These are phyloP conservation scores for Limnephilus lunatus DNA, from an alignment of 2,888 invertebrate species.

Conservation along the genomic window DNA sequence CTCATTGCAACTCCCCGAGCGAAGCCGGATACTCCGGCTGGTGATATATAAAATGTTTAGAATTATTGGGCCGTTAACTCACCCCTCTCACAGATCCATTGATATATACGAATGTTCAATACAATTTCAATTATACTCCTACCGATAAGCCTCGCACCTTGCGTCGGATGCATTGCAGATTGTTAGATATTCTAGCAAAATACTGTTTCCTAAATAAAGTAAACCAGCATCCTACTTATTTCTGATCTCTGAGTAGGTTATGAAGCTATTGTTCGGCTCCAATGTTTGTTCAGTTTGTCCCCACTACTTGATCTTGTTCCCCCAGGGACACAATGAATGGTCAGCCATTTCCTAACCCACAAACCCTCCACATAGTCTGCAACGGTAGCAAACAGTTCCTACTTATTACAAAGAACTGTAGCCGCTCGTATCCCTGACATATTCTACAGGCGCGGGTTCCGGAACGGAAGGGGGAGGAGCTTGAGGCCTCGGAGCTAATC, in stretches of 20 bases:
- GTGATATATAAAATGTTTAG: neutral
- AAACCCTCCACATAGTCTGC: neutral
- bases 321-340: neutral
- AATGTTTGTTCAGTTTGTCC: neutral
- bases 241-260: neutral
- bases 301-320: neutral
- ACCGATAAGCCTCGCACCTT: neutral
- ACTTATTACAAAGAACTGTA: too few relatives aligned
- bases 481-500: too few relatives aligned
- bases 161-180: too few relatives aligned
- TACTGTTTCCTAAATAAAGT: neutral
- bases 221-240: neutral
- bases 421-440: too few relatives aligned
- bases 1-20: too few relatives aligned
- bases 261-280: neutral
- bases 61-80: neutral
- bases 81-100: neutral
- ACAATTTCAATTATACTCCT: neutral
- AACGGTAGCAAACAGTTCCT: too few relatives aligned
- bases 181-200: neutral
- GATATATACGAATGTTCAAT: neutral
- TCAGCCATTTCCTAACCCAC: neutral
- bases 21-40: too few relatives aligned
- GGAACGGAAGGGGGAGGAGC: too few relatives aligned
- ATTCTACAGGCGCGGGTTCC: too few relatives aligned